Evolutionary conservation across 2,113 vertebrate species (phyloP).

Genomic region (Physeter macrocephalus): DNA sequence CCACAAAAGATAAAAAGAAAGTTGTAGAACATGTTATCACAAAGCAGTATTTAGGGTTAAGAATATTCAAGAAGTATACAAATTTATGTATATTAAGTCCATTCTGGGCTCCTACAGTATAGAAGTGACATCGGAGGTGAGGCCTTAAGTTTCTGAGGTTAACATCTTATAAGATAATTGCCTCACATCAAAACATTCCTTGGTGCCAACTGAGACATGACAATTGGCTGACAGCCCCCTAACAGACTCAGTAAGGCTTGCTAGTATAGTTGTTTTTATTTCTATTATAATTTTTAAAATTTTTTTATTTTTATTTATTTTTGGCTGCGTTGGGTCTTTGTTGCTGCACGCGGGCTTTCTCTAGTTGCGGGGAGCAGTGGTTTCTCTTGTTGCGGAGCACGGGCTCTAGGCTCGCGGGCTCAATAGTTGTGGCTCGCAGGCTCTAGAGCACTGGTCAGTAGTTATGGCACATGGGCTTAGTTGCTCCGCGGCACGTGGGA

Average conservation of each 20-base stretch:
- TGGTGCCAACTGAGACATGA: neutral
- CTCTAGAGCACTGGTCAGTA: too few relatives aligned
- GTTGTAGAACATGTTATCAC: neutral
- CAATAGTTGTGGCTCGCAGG: too few relatives aligned
- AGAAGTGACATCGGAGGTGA: neutral
- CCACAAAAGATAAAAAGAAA: neutral
- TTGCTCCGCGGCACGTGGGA: too few relatives aligned
- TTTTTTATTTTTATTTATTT: too few relatives aligned
- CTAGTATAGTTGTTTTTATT: neutral
- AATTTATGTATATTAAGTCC: neutral
- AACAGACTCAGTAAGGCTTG: neutral
- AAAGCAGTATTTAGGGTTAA: neutral
- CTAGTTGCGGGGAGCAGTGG: too few relatives aligned
- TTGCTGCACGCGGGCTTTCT: too few relatives aligned
- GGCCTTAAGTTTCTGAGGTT: neutral
- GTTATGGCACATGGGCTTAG: too few relatives aligned
- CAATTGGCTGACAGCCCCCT: neutral
- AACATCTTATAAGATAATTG: neutral
- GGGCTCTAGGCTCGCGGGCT: too few relatives aligned
- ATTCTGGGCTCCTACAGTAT: neutral
- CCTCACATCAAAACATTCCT: neutral
- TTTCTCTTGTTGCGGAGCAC: too few relatives aligned
- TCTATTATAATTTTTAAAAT: too few relatives aligned
- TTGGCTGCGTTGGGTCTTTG: too few relatives aligned
- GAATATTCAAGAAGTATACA: neutral